Evolutionary conservation across 2,113 vertebrate genomes (phyloP).

Genomic region (Beaufortia kweichowensis): DNA sequence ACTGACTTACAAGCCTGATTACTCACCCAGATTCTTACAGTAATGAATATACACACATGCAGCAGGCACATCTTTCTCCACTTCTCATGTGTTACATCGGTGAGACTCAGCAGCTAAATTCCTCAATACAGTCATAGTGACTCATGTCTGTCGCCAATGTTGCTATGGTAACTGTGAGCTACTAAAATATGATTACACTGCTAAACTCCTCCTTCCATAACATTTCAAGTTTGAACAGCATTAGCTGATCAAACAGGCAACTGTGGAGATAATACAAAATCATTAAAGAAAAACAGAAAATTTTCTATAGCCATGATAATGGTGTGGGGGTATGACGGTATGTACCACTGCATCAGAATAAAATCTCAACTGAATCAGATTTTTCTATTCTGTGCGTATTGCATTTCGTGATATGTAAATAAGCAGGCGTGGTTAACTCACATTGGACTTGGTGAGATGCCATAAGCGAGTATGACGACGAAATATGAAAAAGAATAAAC

Average conservation of each 20-base stretch:
- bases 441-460: no score
- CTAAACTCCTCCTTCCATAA: background rate
- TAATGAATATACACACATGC: conserved; percentile 6
- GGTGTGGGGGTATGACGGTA: no score
- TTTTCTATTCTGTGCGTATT: no score
- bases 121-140: conserved; percentile 22
- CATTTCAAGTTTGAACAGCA: background rate
- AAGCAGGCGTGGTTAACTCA: no score
- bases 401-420: no score
- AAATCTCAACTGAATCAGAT: no score
- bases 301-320: background rate
- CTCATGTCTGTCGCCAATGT: conserved; percentile 16
- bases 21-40: conserved; percentile 9
- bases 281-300: background rate
- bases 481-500: no score
- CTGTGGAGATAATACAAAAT: background rate
- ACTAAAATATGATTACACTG: background rate
- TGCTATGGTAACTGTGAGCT: background rate
- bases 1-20: background rate
- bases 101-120: conserved; percentile 13
- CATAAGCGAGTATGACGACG: no score
- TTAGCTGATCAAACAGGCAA: background rate
- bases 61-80: conserved; percentile 3
- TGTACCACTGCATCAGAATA: no score
- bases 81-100: conserved; percentile 15